Conservation (phyloP, 53 echinoderm and acorn worm genomes). For the Holothuria leucospilota region DNA sequence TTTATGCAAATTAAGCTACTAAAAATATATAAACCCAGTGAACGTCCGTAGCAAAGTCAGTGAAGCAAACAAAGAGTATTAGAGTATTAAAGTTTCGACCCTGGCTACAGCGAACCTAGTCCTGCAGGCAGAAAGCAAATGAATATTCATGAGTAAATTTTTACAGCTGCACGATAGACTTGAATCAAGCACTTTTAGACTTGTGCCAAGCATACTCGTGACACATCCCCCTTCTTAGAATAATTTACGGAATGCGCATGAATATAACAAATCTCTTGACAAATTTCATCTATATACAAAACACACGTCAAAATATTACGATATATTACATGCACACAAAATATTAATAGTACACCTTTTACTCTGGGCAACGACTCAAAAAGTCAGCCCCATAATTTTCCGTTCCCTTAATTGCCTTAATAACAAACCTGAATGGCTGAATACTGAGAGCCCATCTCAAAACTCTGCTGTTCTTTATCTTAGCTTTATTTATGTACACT, state of each 20-base stretch:
- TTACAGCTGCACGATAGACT: too few relatives aligned
- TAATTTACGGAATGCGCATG: not conserved
- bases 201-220: too few relatives aligned
- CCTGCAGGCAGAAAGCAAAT: too few relatives aligned
- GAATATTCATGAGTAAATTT: too few relatives aligned
- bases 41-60: too few relatives aligned
- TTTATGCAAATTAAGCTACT: too few relatives aligned
- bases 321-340: not conserved
- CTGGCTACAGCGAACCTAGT: too few relatives aligned
- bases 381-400: conserved; percentile 50
- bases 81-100: too few relatives aligned
- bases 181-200: too few relatives aligned
- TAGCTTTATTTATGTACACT: conserved; percentile 7
- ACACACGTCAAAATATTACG: not conserved
- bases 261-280: not conserved
- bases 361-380: conserved; percentile 45
- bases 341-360: not conserved
- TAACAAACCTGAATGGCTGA: conserved; percentile 17
- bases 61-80: too few relatives aligned
- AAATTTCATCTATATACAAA: not conserved
- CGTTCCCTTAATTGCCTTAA: conserved; percentile 32
- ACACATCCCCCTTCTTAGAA: conserved; percentile 4
- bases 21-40: too few relatives aligned
- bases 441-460: too few relatives aligned
- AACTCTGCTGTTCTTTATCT: conserved; percentile 17